These are phyloP conservation scores for Spilogale gracilis DNA, from an alignment of 2,113 vertebrate species.

Conservation along the genomic window DNA sequence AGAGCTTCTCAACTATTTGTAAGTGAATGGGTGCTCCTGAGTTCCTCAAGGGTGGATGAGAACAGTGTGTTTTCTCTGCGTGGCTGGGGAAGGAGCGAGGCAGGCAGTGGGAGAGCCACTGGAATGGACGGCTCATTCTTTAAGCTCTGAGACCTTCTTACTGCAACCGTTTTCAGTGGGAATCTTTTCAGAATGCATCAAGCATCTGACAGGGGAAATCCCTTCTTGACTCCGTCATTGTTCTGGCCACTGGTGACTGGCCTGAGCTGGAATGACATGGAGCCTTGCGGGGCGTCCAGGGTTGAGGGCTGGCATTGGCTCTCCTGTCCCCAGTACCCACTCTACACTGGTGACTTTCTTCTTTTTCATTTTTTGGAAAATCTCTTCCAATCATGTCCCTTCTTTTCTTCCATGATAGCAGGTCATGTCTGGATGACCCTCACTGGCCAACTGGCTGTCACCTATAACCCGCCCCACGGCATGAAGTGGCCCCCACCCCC, in stretches of 20 bases:
- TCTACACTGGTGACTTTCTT: neutral
- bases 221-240: constrained; percentile 52
- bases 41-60: constrained; percentile 65
- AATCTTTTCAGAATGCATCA: constrained; percentile 72
- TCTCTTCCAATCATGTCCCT: neutral
- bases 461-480: neutral
- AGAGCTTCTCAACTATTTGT: constrained; percentile 53
- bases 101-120: constrained; percentile 46
- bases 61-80: constrained; percentile 64
- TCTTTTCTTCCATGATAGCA: neutral
- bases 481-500: neutral
- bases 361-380: neutral
- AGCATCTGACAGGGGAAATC: constrained; percentile 58
- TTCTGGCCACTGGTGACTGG: neutral
- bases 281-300: neutral
- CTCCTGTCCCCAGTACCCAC: neutral
- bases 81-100: neutral
- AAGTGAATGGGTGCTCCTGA: constrained; percentile 61
- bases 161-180: constrained; percentile 68
- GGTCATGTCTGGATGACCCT: neutral
- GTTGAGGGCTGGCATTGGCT: neutral
- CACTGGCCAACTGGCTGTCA: constrained; percentile 5
- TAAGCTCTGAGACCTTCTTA: constrained; percentile 63
- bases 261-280: neutral
- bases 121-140: constrained; percentile 61